A percentile compares a stretch with the other conserved stretches of the same genome.
These are phyloP conservation scores for Caenorhabditis sp. DNA, from an alignment of 2,888 invertebrate genomes.

Conservation along the genomic window DNA sequence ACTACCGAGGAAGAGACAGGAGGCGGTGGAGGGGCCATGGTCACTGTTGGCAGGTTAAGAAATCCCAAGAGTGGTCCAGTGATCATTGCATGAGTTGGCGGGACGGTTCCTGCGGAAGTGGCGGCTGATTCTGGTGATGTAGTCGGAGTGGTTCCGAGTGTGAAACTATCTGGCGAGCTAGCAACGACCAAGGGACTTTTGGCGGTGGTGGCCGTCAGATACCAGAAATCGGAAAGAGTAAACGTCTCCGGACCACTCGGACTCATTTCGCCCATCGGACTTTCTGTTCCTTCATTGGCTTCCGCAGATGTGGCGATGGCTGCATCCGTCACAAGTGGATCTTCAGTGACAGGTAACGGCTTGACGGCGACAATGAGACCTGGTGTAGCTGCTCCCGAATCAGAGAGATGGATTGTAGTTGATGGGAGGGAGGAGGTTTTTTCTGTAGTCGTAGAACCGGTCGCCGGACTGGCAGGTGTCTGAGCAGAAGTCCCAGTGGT, in stretches of 20 bases:
- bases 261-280: background rate
- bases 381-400: slow-evolving; percentile 14
- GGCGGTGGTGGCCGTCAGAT: background rate
- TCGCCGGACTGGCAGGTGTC: background rate
- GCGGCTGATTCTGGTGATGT: background rate
- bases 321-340: slow-evolving; percentile 12
- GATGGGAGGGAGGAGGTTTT: too few relatives aligned
- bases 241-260: slow-evolving; percentile 17
- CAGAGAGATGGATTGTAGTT: slow-evolving; percentile 8
- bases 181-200: background rate
- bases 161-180: background rate
- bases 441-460: background rate
- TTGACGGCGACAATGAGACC: background rate
- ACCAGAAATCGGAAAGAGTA: slow-evolving; percentile 31
- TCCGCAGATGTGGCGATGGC: too few relatives aligned
- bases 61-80: slow-evolving; percentile 1
- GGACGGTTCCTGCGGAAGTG: background rate
- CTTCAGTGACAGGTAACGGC: background rate
- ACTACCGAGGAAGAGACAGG: background rate
- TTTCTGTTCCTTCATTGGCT: background rate
- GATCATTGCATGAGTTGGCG: slow-evolving; percentile 1
- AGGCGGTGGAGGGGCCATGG: background rate
- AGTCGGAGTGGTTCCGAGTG: background rate
- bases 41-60: background rate
- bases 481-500: background rate